Evolutionary conservation across 2,113 vertebrate genomes (phyloP).

Genomic region (Ginglymostoma cirratum): DNA sequence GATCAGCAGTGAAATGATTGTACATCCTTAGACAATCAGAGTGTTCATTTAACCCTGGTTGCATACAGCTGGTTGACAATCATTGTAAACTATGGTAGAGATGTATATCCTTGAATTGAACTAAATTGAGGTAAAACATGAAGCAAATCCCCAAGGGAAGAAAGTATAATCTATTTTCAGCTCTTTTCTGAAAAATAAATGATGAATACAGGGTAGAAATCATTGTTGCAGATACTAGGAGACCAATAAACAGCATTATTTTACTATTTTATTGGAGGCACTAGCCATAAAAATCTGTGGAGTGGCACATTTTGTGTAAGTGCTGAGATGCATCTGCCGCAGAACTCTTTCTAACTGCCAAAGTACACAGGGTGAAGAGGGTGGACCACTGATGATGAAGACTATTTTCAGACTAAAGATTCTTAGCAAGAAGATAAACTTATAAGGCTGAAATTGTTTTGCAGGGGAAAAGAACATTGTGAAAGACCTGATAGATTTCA

Average conservation of each 20-base stretch:
- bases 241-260: neutral
- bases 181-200: neutral
- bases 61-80: neutral
- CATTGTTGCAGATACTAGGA: neutral
- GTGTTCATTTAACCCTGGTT: neutral
- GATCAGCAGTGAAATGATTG: constrained; percentile 14
- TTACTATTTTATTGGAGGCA: neutral
- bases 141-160: neutral
- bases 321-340: neutral
- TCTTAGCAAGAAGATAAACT: neutral
- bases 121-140: neutral
- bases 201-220: neutral
- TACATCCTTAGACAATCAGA: neutral
- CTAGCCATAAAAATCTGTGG: neutral
- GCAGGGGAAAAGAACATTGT: neutral
- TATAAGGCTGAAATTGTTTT: neutral
- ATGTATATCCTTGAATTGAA: neutral
- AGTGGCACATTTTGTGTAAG: neutral
- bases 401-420: neutral
- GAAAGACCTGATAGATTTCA: constrained; percentile 1
- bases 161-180: neutral
- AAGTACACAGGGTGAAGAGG: neutral
- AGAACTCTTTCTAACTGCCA: neutral
- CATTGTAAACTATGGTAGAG: neutral
- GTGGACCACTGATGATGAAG: neutral